These are phyloP conservation scores for Macrophya annulata DNA, from an alignment of 2,888 invertebrate genomes.

Conservation along the genomic window DNA sequence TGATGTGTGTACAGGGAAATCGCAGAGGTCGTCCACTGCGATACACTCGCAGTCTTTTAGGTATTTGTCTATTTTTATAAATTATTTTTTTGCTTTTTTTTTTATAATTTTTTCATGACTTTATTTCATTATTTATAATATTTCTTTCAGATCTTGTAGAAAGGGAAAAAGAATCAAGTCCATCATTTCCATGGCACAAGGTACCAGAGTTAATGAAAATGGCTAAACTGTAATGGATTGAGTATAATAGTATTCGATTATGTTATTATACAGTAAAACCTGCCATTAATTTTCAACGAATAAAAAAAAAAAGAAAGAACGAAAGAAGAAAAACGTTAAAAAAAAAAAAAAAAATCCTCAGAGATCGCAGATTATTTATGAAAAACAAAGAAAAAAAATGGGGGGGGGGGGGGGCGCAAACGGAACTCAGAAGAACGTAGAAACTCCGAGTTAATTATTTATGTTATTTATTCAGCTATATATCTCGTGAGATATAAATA, in stretches of 20 bases:
- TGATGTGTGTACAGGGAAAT: constrained; percentile 90
- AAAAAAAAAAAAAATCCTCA: not conserved
- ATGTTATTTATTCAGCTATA: not conserved
- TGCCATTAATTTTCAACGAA: constrained; percentile 10
- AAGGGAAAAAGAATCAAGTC: constrained; percentile 78
- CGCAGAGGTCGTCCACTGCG: constrained; percentile 79
- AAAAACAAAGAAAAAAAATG: not conserved
- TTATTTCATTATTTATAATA: not conserved
- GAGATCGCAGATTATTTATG: not conserved
- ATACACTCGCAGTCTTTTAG: constrained; percentile 79
- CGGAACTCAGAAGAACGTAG: not conserved
- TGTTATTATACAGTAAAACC: not conserved
- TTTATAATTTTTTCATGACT: not conserved
- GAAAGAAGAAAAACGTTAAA: too few species aligned
- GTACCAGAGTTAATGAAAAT: constrained; percentile 86
- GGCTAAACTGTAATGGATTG: constrained; percentile 83
- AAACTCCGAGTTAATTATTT: constrained; percentile 1
- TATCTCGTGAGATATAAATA: not conserved
- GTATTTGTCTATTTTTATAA: constrained; percentile 62
- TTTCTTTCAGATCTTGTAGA: not conserved
- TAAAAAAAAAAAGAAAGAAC: not conserved
- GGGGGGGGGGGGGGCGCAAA: too few species aligned
- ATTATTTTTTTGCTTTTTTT: not conserved
- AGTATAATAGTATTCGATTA: not conserved
- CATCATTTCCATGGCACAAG: constrained; percentile 91